phyloP scores from a whole-genome alignment of 2,797 vertebrate genomes.

The Sphaeramia orbicularis region DNA sequence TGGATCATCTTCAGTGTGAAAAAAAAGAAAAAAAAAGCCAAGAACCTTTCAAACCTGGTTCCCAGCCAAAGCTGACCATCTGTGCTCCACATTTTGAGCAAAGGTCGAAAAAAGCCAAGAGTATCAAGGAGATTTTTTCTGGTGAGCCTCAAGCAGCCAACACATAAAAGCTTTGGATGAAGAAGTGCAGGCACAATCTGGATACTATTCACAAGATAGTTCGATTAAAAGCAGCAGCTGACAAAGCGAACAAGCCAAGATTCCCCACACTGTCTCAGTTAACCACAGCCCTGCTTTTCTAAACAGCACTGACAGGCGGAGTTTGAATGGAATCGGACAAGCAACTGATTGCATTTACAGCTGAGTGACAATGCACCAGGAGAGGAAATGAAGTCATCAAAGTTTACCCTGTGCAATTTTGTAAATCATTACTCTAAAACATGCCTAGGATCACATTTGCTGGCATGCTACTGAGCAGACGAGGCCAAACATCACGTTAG shows the following conservation, averaged over 20 bases:
- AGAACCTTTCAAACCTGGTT: slow-evolving; percentile 54
- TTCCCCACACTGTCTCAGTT: slow-evolving; percentile 58
- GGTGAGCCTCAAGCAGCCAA: slow-evolving; percentile 58
- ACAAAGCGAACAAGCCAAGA: slow-evolving; percentile 76
- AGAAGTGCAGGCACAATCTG: slow-evolving; percentile 71
- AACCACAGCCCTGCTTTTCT: slow-evolving; percentile 58
- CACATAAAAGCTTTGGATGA: slow-evolving; percentile 74
- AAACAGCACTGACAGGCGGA: slow-evolving; percentile 58
- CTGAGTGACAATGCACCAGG: slow-evolving; percentile 75
- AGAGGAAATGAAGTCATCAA: slow-evolving; percentile 85
- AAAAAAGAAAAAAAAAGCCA: too few species aligned
- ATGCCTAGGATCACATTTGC: slow-evolving; percentile 65
- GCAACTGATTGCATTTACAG: slow-evolving; percentile 83
- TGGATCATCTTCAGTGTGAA: slow-evolving; percentile 37
- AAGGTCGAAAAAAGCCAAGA: slow-evolving; percentile 68
- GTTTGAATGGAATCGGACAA: slow-evolving; percentile 74
- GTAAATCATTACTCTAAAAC: slow-evolving; percentile 79
- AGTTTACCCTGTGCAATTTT: slow-evolving; percentile 74
- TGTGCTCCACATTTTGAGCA: slow-evolving; percentile 76
- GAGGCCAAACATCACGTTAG: slow-evolving; percentile 73
- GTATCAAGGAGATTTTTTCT: slow-evolving; percentile 72
- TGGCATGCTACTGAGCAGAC: slow-evolving; percentile 57
- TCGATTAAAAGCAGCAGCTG: slow-evolving; percentile 77
- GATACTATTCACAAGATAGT: slow-evolving; percentile 74
- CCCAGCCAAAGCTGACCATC: slow-evolving; percentile 74